A percentile compares a stretch with the other conserved stretches of the same genome.
These are phyloP conservation scores for Eretmochelys imbricata DNA, from an alignment of 2,113 vertebrate genomes.

Conservation along the genomic window DNA sequence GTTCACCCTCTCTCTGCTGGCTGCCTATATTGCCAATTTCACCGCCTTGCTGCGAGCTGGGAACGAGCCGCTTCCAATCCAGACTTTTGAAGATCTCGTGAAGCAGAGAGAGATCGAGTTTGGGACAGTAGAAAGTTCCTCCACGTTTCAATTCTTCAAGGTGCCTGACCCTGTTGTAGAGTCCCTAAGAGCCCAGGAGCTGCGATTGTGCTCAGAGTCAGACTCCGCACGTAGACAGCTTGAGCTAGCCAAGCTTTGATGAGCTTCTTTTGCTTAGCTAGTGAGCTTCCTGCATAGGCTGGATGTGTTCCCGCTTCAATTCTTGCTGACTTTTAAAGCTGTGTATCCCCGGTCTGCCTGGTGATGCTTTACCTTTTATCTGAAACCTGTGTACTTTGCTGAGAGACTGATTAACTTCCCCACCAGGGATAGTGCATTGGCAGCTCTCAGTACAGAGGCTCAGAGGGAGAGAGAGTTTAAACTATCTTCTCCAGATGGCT, in stretches of 20 bases:
- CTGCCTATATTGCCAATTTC: slow-evolving; percentile 86
- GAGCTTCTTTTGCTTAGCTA: background rate
- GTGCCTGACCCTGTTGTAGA: slow-evolving; percentile 44
- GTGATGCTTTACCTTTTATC: background rate
- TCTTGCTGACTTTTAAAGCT: background rate
- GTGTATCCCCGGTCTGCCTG: background rate
- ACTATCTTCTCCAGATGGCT: background rate
- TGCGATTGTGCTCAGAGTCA: background rate
- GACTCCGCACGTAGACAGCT: background rate
- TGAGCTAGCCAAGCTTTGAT: background rate
- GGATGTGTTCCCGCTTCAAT: background rate
- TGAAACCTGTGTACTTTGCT: background rate
- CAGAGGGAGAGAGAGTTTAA: background rate
- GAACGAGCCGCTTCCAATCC: slow-evolving; percentile 76
- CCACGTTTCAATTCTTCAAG: slow-evolving; percentile 88
- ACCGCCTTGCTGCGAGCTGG: slow-evolving; percentile 72
- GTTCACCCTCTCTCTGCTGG: slow-evolving; percentile 86
- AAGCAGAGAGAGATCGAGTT: slow-evolving; percentile 87
- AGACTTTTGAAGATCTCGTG: slow-evolving; percentile 88
- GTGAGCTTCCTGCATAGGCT: rapidly evolving
- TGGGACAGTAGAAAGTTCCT: slow-evolving; percentile 84
- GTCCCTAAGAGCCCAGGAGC: background rate
- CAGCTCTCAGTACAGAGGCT: background rate
- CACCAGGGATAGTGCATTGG: background rate
- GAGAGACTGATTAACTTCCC: background rate